Evolutionary conservation across 1,140 invertebrate species (phyloP), one percentile per base, ranked within the genome.

Genomic region (Aphaenogaster ashmeadi): DNA sequence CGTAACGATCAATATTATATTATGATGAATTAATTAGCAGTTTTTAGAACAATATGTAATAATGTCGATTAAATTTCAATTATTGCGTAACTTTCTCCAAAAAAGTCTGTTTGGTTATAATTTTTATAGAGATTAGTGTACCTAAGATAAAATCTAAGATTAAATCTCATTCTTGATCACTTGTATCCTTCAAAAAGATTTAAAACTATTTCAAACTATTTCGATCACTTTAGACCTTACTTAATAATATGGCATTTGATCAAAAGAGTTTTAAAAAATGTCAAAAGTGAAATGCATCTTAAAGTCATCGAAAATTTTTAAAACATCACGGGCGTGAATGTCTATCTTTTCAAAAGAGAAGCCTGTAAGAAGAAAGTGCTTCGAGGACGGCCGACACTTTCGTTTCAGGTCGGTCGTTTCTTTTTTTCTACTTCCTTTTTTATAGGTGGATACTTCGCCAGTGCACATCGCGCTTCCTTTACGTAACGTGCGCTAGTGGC

Each of bases 401-500:
- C 80, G 15, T 74, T 84, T 84, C 66, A 60, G 69, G 27, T 50
- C 18, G 8, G 0, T 11, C n/a, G 21, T 58, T 74, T 15, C 11
- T 64, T 83, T 71, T 80, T 75, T 74, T 38, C 69, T 21, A 36
- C 54, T 84, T 50, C 80, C 54, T 75, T 74, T 83, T 83, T 71
- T 84, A 13, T 33, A 84, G 36, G 13, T 50, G n/a, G 13, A 38
- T 62, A 84, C 69, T 58, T 74, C 38, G 18, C 69, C 52, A 72
- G 27, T 18, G 54, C 27, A 50, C 69, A 41, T 36, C 80, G 54
- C 18, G 33, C 69, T 84, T 84, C 69, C n/a, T 84, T 75, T 75
- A 84, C 13, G 56, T 84, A 84, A 84, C 41, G n/a, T 9, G n/a
- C 47, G 36, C 62, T 36, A 62, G 21, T 47, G 15, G 13, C 47